Evolutionary conservation across 64 coral and sea anemone genomes (phyloP).

Genomic region (Pachyseris speciosa): DNA sequence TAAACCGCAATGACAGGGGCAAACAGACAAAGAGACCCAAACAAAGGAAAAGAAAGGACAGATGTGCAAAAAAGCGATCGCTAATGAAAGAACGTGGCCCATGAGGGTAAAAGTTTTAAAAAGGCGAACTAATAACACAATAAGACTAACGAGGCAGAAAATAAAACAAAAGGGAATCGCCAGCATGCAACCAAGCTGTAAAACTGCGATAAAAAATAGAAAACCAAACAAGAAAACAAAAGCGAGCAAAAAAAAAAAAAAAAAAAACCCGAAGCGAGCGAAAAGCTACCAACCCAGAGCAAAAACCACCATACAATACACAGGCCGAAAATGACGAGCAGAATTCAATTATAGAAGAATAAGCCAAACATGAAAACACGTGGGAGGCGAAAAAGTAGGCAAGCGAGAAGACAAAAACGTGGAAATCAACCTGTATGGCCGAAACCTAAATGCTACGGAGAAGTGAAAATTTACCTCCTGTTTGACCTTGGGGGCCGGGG

Average conservation of each 20-base stretch:
- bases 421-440: not conserved
- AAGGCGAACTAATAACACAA: not conserved
- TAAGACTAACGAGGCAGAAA: not conserved
- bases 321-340: not conserved
- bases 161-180: not conserved
- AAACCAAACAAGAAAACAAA: too few species aligned
- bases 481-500: not conserved
- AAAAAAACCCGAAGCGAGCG: too few species aligned
- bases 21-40: too few species aligned
- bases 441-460: not conserved
- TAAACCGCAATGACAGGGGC: too few species aligned
- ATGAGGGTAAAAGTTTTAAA: not conserved
- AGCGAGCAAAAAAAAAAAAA: too few species aligned
- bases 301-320: too few species aligned
- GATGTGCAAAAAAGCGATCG: too few species aligned
- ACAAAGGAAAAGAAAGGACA: too few species aligned
- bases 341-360: not conserved
- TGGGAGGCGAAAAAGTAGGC: not conserved
- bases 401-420: not conserved
- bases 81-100: not conserved
- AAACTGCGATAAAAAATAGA: not conserved
- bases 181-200: not conserved
- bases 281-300: too few species aligned
- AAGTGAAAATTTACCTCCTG: not conserved
- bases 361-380: not conserved